Base-by-base conservation (phyloP, 2,888 invertebrate species). In the Orthosia cruda region DNA sequence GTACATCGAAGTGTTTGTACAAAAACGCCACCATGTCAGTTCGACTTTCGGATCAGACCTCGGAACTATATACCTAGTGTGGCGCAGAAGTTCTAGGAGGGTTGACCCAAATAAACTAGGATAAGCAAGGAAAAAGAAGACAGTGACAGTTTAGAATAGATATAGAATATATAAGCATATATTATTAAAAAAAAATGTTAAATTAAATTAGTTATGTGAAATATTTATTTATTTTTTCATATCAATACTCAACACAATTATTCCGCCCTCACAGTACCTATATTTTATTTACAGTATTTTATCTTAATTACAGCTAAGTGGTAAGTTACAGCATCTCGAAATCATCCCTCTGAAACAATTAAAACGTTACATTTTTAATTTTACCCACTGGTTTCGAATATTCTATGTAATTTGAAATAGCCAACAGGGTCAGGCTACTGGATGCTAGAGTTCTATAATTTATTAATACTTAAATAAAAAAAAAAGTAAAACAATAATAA, bases 291-390 rank as follows among this genome's bases (percentile, higher is more conserved):
- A 83, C 74, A 87, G 58, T 69, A 70, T 54, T 63, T 40, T 69
- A 71, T 59, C 15, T 50, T 77, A 80, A 64, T 50, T 50, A 54
- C 32, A 62, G n/a, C 16, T 40, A 57, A 47, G 26, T 12, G 40
- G 23, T 54, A 62, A 26, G n/a, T 87, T 91, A 96, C 61, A 96
- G 80, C 93, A 96, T 93, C n/a, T 97, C 97, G 83, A 97, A 97
- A 86, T 97, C 97, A 86, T 97, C 97, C 79, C 97, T 94, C 97
- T 97, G 97, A 88, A 97, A 97, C 89, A 94, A 94, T 91, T 87
- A 83, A 71, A 74, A 73, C 11, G 13, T 54, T 40, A 13, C 4
- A 61, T 55, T 55, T n/a, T 20, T 5, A 20, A 54, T 45, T 54
- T 40, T 20, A 20, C 13, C 11, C 0, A 47, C 2, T 20, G n/a